These are phyloP conservation scores for Corythoichthys intestinalis DNA, from an alignment of 2,113 vertebrate genomes.

Conservation along the genomic window DNA sequence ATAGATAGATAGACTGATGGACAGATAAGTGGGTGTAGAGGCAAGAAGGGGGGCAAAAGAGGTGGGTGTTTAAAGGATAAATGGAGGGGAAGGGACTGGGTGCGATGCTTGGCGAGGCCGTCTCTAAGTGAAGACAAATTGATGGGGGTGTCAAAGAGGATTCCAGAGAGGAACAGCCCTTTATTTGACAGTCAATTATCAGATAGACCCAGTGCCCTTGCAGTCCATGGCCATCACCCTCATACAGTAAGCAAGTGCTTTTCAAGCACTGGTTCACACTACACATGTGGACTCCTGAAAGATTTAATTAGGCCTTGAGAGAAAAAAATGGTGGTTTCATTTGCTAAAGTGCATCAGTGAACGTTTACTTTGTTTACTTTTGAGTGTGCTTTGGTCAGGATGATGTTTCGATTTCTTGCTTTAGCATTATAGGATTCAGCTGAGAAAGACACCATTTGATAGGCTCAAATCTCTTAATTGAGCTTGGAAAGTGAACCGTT, in stretches of 20 bases:
- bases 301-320: conserved; percentile 20
- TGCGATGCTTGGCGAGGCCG: conserved; percentile 32
- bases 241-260: conserved; percentile 22
- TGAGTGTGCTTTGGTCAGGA: not conserved
- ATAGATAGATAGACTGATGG: conserved; percentile 57
- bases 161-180: conserved; percentile 56
- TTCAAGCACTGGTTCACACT: conserved; percentile 31
- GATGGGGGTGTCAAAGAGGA: conserved; percentile 63
- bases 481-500: not conserved
- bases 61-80: conserved; percentile 53
- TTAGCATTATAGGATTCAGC: not conserved
- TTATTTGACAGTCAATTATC: conserved; percentile 73
- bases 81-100: conserved; percentile 27
- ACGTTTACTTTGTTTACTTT: conserved; percentile 3
- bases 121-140: conserved; percentile 64
- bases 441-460: not conserved
- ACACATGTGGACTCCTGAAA: conserved; percentile 25
- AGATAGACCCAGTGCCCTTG: conserved; percentile 70
- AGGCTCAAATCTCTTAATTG: not conserved
- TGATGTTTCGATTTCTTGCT: not conserved
- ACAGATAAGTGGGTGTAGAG: conserved; percentile 60
- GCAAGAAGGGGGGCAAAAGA: conserved; percentile 33
- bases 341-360: not conserved
- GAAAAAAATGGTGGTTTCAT: conserved; percentile 29
- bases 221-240: conserved; percentile 45